Base-by-base conservation (phyloP, 2,797 vertebrate genomes). In the Erethizon dorsatum region DNA sequence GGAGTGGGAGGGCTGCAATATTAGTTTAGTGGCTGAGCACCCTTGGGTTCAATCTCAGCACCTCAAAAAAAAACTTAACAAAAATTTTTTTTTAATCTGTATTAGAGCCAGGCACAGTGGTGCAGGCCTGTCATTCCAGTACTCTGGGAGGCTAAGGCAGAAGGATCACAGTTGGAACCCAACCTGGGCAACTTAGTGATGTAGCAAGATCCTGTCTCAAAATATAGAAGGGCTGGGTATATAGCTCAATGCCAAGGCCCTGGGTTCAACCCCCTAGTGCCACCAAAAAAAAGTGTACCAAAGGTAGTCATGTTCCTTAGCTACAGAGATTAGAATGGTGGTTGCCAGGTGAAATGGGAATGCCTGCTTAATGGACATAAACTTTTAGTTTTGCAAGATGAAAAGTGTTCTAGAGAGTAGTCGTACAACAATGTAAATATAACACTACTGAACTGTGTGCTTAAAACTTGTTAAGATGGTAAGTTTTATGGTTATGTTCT, bases 371-470 rank as follows among this genome's bases (percentile, higher is more conserved):
- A 71, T 61, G 26, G 18, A 20, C 79, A 33, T 45, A 71, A 26
- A 80, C 31, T 86, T 94, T 79, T 73, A 67, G 33, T 91, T 85
- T 63, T 91, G 54, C 56, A 86, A 95, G n/a, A 73, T 90, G 28
- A 87, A 87, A 83, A 78, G 71, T 83, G 13, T 71, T 93, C n/a
- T 83, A 45, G 41, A 78, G 15, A 67, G 84, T 69, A 28, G 50
- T 80, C 24, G 61, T 24, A 69, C 67, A 85, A 37, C 33, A 82
- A 15, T 52, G 15, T 89, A 73, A 75, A 75, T 13, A 59, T 83
- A 92, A 80, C 26, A 80, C 65, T 86, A 33, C 14, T 79, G 47
- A 84, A 67, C 63, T 88, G 24, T 91, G 26, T 31, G 33, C 50
- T 80, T 67, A 61, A 87, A 96, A 91, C 82, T 88, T 47, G 26